Base-by-base conservation (phyloP, 2,797 vertebrate genomes). In the Allobates femoralis region DNA sequence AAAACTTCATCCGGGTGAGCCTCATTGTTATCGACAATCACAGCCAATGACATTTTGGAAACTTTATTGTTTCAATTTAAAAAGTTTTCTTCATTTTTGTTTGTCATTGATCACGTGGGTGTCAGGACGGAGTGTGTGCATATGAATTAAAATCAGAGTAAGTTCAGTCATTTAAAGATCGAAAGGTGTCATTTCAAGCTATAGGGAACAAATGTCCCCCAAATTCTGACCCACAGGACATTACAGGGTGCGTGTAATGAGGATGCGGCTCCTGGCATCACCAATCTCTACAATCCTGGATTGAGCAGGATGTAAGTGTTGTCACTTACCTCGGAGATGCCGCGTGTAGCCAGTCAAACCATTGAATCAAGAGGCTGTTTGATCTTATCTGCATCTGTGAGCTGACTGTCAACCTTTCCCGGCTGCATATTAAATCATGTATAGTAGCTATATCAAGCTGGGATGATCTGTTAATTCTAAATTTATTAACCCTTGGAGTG, bases 401-500 rank as follows among this genome's bases (percentile, higher is more conserved):
- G 93, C 93, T 92, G 94, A 94, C 94, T 96, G 92, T 94, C 94
- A 95, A 92, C 94, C 94, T 94, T 92, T 91, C 92, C 93, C 91
- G 91, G 89, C 93, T 94, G 93, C 93, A 94, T 95, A 94, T 95
- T 94, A 95, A 95, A 95, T 95, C 93, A 95, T 93, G 93, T 93
- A 91, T 92, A 94, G 93, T 93, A 93, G 92, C 91, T 94, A 93
- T 93, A 94, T 94, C 94, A 95, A 95, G 93, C 93, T 94, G 94
- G 91, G 94, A 94, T 93, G 94, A 95, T 94, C 93, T 93, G 93
- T 94, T 95, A 94, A 95, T 94, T 95, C 94, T 94, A 94, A 95
- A 94, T 95, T 95, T 95, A 95, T 95, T 95, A 95, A 95, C 94
- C 94, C 94, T 94, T 95, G 88, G 93, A 95, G 94, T 94, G 85